Evolutionary conservation across 1,140 invertebrate genomes (phyloP), one percentile per base, ranked within the genome.

Genomic region (Anastrepha ludens): DNA sequence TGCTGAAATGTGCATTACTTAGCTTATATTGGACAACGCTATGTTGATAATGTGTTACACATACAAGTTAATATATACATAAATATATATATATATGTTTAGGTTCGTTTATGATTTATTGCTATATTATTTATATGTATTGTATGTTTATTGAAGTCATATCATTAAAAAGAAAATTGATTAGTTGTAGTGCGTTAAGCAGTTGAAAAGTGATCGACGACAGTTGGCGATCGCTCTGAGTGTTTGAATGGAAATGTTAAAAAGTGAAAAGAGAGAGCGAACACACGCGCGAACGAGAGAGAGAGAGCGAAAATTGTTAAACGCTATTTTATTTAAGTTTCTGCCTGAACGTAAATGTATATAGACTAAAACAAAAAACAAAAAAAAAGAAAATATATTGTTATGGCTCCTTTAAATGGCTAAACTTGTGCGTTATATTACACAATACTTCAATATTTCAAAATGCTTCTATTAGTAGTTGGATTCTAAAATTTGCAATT

Each of bases 1-100:
- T 81, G 41, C 2, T 81, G 55, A 81, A 81, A 81, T 55, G 74
- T 81, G 74, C 74, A 81, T 81, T 81, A 81, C n/a, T 81, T 47
- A 55, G 47, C 20, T 81, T 81, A 47, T 74, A 17, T 44, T 74
- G 70, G 70, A 29, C 11, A 74, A 74, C 44, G 74, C 20, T 81
- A 81, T 55, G 74, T 81, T 81, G n/a, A 29, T 55, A 81, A 81
- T 81, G 47, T 81, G 74, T 81, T 81, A 81, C 13, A 81, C 2
- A 58, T 20, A 81, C 9, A 58, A 74, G 6, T 17, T 15, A 74
- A 44, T 29, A 44, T 0, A 47, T 44, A 74, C 15, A 74, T 44
- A 81, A 50, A 58, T 81, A 15, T 85, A 85, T 85, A 60, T 58
- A 58, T 47, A 85, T 29, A 85, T 85, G 58, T 58, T 29, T 85